Base-by-base conservation (phyloP, 2,113 vertebrate genomes). In the Scophthalmus maximus region DNA sequence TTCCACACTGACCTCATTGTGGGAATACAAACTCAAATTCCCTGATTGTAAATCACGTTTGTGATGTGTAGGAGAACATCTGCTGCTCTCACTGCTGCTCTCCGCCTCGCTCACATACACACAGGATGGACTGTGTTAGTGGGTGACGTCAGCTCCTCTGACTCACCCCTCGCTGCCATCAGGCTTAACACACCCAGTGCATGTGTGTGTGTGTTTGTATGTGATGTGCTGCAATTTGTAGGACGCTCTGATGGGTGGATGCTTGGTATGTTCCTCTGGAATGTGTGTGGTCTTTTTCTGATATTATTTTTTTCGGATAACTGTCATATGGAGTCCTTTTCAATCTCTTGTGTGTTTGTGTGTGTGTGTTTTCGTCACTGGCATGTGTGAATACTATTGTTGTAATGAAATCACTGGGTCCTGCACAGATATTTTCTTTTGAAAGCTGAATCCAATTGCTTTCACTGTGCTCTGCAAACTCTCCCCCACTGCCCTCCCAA, bases 101-200 rank as follows among this genome's bases (percentile, higher is more conserved):
- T 20, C n/a, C 8, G 20, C 44, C 55, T 11, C 52, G 27, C 53
- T 22, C 68, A 18, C 73, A 40, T 55, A 79, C 87, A 76, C 86
- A 75, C 83, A 82, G 78, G 78, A 78, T 79, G 86, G 79, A 85
- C 87, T 81, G 78, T 82, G 82, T 85, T 83, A 64, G 85, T 53
- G 22, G 70, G 78, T 94, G 88, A 92, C 86, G 89, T 92, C 90
- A 91, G 82, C 71, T 76, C 50, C 68, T 87, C 83, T 93, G 92
- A 93, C 81, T 93, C 92, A 91, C 78, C 88, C 78, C 69, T 81
- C 30, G 46, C 81, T 81, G 86, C 77, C 88, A 85, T 87, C 87
- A 72, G 73, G 59, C 75, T 71, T 58, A 78, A 85, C 90, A 89
- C 87, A 84, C 90, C 87, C 89, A 63, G 75, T 49, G 34, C 51